Percentiles rank a stretch among this genome's conserved stretches.
Conservation (phyloP, 35 echinoderm and acorn worm genomes). For the Apostichopus japonicus region DNA sequence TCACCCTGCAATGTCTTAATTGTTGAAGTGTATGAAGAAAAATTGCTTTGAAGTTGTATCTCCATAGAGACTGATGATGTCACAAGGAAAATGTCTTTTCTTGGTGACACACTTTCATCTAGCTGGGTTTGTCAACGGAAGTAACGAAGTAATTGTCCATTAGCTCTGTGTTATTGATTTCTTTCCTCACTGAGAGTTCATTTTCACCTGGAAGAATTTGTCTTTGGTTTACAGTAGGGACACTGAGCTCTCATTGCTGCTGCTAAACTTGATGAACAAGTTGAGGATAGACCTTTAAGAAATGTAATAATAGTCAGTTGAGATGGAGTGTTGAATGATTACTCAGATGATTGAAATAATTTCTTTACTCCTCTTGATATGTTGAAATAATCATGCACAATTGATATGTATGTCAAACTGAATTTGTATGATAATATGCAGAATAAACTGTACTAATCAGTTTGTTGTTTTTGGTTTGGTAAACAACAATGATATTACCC, state of each 20-base stretch:
- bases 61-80: constrained; percentile 27
- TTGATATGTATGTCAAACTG: no score
- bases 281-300: no score
- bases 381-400: no score
- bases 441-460: no score
- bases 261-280: no score
- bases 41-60: neutral
- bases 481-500: no score
- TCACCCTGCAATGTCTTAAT: neutral
- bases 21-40: neutral
- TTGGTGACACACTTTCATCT: constrained; percentile 14
- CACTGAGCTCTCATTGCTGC: neutral
- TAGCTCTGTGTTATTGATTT: neutral
- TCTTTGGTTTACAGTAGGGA: neutral
- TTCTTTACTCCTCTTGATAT: no score
- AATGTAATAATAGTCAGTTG: no score
- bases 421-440: no score
- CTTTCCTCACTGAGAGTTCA: neutral
- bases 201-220: neutral
- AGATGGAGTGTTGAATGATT: no score
- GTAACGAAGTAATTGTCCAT: constrained; percentile 8
- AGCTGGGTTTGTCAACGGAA: constrained; percentile 10
- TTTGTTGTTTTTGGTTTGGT: no score
- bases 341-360: no score
- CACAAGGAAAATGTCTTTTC: constrained; percentile 2